phyloP scores from a whole-genome alignment of 2,888 invertebrate species.

The Drosophila borborema region DNA sequence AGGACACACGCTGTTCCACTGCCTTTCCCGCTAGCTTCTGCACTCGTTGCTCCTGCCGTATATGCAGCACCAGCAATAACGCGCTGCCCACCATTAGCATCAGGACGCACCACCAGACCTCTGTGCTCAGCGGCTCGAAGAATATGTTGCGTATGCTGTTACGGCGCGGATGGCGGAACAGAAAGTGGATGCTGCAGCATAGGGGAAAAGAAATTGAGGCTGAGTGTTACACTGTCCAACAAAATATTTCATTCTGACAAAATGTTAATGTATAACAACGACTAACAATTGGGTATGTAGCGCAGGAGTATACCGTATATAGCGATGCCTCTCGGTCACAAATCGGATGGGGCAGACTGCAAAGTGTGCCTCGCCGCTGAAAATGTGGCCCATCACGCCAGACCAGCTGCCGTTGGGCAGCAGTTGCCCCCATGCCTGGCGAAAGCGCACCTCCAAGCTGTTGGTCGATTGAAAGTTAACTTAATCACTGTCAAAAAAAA shows the following conservation, averaged over 20 bases:
- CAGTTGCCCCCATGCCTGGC: conserved; percentile 72
- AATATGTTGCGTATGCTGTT: conserved; percentile 82
- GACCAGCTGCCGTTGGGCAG: conserved; percentile 73
- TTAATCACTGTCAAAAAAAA: not conserved
- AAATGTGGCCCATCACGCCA: conserved; percentile 74
- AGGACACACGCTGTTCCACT: conserved; percentile 67
- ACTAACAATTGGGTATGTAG: conserved; percentile 80
- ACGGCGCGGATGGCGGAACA: conserved; percentile 82
- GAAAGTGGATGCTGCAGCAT: conserved; percentile 71
- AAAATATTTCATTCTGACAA: not conserved
- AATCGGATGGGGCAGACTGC: conserved; percentile 78
- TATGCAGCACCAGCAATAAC: conserved; percentile 67
- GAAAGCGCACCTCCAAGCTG: conserved; percentile 67
- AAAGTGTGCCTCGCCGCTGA: conserved; percentile 60
- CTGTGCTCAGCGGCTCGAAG: conserved; percentile 76
- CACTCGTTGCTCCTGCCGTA: conserved; percentile 65
- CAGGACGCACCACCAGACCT: conserved; percentile 81
- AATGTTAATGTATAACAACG: not conserved
- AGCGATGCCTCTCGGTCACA: conserved; percentile 56
- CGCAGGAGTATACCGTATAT: conserved; percentile 66
- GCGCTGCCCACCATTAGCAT: conserved; percentile 62
- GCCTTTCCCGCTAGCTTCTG: conserved; percentile 1
- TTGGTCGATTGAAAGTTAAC: not conserved
- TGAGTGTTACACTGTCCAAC: not conserved
- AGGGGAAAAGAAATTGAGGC: not conserved